Conservation (phyloP, 2,888 invertebrate genomes). For the Melanotus villosus region DNA sequence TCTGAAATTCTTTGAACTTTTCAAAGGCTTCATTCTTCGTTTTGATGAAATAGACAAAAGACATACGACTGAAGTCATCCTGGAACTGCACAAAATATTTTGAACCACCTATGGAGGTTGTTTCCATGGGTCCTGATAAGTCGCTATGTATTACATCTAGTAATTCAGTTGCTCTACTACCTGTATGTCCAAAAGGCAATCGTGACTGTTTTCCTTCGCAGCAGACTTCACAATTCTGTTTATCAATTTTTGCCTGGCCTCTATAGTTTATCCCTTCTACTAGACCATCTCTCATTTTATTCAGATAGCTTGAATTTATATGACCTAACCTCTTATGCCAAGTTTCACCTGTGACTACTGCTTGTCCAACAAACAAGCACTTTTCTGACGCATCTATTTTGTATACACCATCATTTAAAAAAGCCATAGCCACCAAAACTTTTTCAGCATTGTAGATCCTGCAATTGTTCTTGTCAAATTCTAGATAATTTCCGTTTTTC, state of each 20-base stretch:
- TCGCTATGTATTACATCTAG: neutral
- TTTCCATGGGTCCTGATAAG: neutral
- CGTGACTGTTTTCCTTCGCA: slow-evolving; percentile 56
- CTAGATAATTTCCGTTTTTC: slow-evolving; percentile 36
- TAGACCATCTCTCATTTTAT: neutral
- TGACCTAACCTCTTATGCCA: slow-evolving; percentile 46
- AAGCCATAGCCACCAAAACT: slow-evolving; percentile 33
- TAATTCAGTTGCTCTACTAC: neutral
- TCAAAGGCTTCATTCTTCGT: slow-evolving; percentile 53
- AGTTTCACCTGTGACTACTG: neutral
- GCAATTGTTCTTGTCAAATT: slow-evolving; percentile 34
- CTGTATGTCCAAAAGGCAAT: slow-evolving; percentile 50
- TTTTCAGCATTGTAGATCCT: slow-evolving; percentile 31
- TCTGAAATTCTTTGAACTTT: neutral
- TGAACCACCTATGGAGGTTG: neutral
- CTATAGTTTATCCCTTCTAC: neutral
- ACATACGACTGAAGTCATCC: slow-evolving; percentile 26
- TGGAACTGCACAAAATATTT: slow-evolving; percentile 2
- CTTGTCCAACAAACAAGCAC: neutral
- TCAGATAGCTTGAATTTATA: slow-evolving; percentile 35
- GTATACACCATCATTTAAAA: slow-evolving; percentile 18
- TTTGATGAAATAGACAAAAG: slow-evolving; percentile 38
- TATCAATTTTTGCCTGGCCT: neutral
- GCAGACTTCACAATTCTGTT: slow-evolving; percentile 42
- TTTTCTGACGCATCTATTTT: neutral